These are phyloP conservation scores for Triplophysa rosa DNA, from an alignment of 2,113 vertebrate species.

Conservation along the genomic window DNA sequence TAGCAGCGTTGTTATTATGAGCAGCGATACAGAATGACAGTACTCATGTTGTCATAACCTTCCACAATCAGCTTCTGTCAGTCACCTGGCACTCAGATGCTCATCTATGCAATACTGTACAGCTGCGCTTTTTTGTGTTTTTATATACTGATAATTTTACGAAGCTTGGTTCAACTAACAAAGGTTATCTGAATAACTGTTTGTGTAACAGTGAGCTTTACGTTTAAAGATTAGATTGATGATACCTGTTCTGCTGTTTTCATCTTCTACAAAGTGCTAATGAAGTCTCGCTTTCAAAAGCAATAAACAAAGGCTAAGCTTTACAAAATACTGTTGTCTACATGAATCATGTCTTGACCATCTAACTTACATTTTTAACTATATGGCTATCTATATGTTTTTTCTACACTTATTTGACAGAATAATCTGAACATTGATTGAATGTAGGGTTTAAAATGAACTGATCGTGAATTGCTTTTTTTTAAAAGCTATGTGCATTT, in stretches of 20 bases:
- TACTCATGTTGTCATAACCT: background rate
- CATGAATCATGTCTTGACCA: background rate
- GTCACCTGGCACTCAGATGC: background rate
- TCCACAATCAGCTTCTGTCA: background rate
- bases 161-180: background rate
- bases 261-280: background rate
- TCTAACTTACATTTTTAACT: too few species aligned
- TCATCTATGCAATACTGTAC: conserved; percentile 16
- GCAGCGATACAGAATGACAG: background rate
- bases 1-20: too few species aligned
- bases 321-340: background rate
- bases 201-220: background rate
- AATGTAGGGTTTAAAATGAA: too few species aligned
- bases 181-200: background rate
- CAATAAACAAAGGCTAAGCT: conserved; percentile 7
- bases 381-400: too few species aligned
- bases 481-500: too few species aligned
- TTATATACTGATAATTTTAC: background rate
- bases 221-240: background rate
- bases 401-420: too few species aligned
- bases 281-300: background rate
- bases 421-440: too few species aligned
- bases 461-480: too few species aligned
- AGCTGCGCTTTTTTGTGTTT: background rate
- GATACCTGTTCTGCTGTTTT: background rate